Evolutionary conservation across 2,888 invertebrate genomes (phyloP).

Genomic region (Protonemura montana): DNA sequence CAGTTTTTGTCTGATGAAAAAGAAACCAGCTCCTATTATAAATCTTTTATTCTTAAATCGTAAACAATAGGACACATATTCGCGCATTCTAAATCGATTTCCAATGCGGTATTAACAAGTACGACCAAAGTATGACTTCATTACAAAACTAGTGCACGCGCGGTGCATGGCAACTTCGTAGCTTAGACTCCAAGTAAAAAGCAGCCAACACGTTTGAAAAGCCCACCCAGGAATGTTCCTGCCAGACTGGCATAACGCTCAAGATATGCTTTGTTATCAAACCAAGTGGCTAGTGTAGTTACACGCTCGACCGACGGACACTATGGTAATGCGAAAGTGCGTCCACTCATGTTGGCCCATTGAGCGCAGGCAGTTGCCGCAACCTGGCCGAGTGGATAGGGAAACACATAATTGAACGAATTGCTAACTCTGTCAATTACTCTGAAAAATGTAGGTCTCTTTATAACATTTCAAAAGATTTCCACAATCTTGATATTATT

Average conservation of each 20-base stretch:
- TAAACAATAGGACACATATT: not conserved
- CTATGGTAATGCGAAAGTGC: not conserved
- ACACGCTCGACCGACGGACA: not conserved
- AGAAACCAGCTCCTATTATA: not conserved
- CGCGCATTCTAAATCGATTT: not conserved
- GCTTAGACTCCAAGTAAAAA: not conserved
- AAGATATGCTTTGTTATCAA: not conserved
- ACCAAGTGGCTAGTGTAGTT: not conserved
- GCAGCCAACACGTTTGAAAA: not conserved
- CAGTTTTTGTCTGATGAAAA: not conserved
- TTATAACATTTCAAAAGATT: not conserved
- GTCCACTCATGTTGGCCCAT: not conserved
- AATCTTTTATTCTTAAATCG: not conserved
- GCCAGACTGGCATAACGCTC: not conserved
- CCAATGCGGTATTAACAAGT: not conserved
- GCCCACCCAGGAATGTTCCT: not conserved
- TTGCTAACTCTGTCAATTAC: not conserved
- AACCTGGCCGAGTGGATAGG: not conserved
- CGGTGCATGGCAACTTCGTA: not conserved
- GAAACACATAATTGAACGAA: not conserved
- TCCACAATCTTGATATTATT: not conserved
- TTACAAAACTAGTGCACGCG: not conserved
- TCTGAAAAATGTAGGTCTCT: not conserved
- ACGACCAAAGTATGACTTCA: not conserved
- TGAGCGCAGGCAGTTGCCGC: not conserved